Evolutionary conservation across 1,140 invertebrate species (phyloP), one percentile per base, ranked within the genome.

Genomic region (Cyclina sinensis): DNA sequence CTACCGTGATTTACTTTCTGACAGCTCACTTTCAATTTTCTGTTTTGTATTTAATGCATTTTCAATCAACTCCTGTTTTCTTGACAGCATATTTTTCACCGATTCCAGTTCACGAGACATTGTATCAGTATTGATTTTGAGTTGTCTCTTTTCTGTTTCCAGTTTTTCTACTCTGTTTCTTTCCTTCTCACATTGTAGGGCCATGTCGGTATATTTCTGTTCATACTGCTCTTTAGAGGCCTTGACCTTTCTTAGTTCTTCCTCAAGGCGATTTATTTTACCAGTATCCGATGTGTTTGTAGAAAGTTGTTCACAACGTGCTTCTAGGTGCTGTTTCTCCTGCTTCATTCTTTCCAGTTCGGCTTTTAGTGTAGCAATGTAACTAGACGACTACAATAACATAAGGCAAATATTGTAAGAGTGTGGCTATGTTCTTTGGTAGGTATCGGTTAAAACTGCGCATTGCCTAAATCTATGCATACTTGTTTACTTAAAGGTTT

Each of bases 1-100:
- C n/a, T 62, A 62, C 57, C 57, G 57, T 27, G 57, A 4, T 62
- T 27, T 62, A n/a, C n/a, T n/a, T 62, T 62, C 57, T n/a, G 57
- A 62, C 24, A 62, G 24, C 5, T 62, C 57, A 27, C 7, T 27
- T 62, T 27, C 57, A 27, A 24, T 62, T n/a, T 62, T 27, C 7
- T 27, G 5, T 24, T 62, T 62, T 24, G 24, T 7, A 2, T 62
- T n/a, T 27, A 27, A 1, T 62, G 24, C 14, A 18, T 4, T 27
- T 62, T 62, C n/a, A 27, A 27, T 27, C 7, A 24, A 24, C 1
- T 24, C 27, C 14, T 62, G 57, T 62, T n/a, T 11, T 27, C 7
- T 4, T n/a, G 57, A 62, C 24, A 62, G 9, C 24, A 27, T 21
- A 7, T 27, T 7, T 7, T 27, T 62, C 7, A 62, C 2, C n/a